Evolutionary conservation across 1,140 invertebrate genomes (phyloP).

Genomic region (Adelges cooleyi): DNA sequence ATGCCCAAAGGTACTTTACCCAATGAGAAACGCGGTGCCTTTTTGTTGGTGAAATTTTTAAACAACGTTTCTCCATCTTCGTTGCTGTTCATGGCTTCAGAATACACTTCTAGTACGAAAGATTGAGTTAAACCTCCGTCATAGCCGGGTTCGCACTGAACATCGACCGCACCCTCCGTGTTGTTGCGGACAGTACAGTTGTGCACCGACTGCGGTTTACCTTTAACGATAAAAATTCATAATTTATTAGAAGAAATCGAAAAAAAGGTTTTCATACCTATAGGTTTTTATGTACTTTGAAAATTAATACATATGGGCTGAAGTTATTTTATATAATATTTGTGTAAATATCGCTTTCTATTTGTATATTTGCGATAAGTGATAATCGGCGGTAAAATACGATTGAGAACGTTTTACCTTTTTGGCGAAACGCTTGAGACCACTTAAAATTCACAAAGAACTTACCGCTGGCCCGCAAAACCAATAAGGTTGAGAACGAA

Average conservation of each 20-base stretch:
- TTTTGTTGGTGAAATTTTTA: constrained; percentile 50
- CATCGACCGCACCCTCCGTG: constrained; percentile 59
- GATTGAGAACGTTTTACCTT: too few species aligned
- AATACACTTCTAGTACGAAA: constrained; percentile 67
- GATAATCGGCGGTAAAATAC: too few species aligned
- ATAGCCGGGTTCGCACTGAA: constrained; percentile 62
- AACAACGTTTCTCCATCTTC: constrained; percentile 49
- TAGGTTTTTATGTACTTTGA: too few species aligned
- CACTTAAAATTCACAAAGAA: too few species aligned
- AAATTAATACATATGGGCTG: too few species aligned
- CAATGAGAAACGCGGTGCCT: constrained; percentile 55
- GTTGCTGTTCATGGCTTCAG: constrained; percentile 49
- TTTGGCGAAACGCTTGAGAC: too few species aligned
- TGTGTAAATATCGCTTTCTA: too few species aligned
- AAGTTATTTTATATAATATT: too few species aligned
- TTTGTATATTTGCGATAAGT: too few species aligned
- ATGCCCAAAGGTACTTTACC: constrained; percentile 53
- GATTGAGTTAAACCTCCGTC: constrained; percentile 73
- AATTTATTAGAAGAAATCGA: background rate
- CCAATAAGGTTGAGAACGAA: too few species aligned
- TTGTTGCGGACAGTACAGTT: constrained; percentile 65
- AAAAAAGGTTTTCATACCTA: too few species aligned
- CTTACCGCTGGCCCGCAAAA: too few species aligned
- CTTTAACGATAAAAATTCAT: constrained; percentile 43
- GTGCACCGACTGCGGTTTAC: constrained; percentile 58